Evolutionary conservation across 2,888 invertebrate genomes (phyloP), one percentile per base, ranked within the genome.

Genomic region (Antitype chi): DNA sequence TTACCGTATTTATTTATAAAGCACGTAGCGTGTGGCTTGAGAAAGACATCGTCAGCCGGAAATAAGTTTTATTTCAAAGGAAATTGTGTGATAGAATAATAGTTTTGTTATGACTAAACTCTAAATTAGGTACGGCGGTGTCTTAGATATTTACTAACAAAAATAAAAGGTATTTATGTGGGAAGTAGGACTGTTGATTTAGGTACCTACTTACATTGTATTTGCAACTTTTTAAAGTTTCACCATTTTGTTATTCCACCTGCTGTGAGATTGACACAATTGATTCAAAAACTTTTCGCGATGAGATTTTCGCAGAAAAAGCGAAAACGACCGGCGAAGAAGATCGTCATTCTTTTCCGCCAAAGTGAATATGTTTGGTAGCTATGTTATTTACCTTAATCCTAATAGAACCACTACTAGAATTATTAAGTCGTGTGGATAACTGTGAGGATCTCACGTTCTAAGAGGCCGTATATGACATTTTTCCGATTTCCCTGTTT

Each of bases 391-490:
- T 57, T 57, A 49, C 28, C 25, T 77, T n/a, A 28, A 59, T 70
- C 43, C 11, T 59, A 25, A 59, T 70, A 52, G 52, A 52, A 43
- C 11, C 15, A n/a, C 9, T 32, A 70, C 78, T 47, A 60, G 43
- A 52, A 52, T 60, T 70, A 60, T 60, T 79, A 53, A 76, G 52
- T 53, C 11, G 52, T 32, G 73, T 57, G 74, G 49, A 80, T 52
- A 52, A 64, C 80, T 77, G 55, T 28, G 52, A 23, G 43, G 32
- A 57, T 43, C 28, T 23, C 55, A 72, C 38, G 20, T 63, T 72
- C 28, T 38, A 38, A 38, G 38, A 38, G 38, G 38, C 38, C 38
- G 6, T 38, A 38, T 38, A 38, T 6, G 38, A 38, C 6, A 5
- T 38, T 38, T 32, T 38, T 38, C 6, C 38, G 38, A 38, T 38